Percentiles rank a stretch among this genome's conserved stretches.
Conservation (phyloP, 2,797 vertebrate genomes). For the Coreius guichenoti region DNA sequence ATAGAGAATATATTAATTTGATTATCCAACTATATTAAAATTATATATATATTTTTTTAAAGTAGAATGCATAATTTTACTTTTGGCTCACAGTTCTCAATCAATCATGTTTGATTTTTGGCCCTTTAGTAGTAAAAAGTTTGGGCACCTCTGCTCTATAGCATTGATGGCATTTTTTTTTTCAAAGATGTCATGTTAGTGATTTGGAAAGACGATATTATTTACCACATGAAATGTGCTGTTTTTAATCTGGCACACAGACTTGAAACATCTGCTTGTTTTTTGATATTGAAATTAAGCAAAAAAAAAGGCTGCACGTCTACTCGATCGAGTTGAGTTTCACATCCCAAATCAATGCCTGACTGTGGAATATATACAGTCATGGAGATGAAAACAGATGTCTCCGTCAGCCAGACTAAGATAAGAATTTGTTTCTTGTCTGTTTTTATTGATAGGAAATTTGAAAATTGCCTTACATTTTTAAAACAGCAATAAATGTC, state of each 20-base stretch:
- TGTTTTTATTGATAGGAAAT: slow-evolving; percentile 66
- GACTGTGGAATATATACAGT: slow-evolving; percentile 41
- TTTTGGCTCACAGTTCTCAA: not conserved
- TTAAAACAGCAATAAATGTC: slow-evolving; percentile 64
- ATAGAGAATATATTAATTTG: too few relatives aligned
- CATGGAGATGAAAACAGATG: slow-evolving; percentile 53
- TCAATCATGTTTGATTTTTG: not conserved
- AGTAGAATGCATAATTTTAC: not conserved
- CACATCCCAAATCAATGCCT: slow-evolving; percentile 18
- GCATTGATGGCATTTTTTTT: not conserved
- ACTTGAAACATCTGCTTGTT: slow-evolving; percentile 27
- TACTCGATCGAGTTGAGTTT: slow-evolving; percentile 19
- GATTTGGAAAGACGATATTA: not conserved
- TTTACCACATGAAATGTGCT: not conserved
- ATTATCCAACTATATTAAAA: too few relatives aligned
- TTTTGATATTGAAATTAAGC: slow-evolving; percentile 13
- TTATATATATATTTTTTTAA: too few relatives aligned
- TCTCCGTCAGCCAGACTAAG: slow-evolving; percentile 42
- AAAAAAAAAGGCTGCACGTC: slow-evolving; percentile 15
- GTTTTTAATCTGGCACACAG: slow-evolving; percentile 11
- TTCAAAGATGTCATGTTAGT: slow-evolving; percentile 1
- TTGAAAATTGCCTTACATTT: slow-evolving; percentile 58
- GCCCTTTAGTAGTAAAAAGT: not conserved
- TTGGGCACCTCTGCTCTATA: not conserved
- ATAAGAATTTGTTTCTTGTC: slow-evolving; percentile 56